Base-by-base conservation (phyloP, 2,113 vertebrate genomes). In the Poicephalus meyeri region DNA sequence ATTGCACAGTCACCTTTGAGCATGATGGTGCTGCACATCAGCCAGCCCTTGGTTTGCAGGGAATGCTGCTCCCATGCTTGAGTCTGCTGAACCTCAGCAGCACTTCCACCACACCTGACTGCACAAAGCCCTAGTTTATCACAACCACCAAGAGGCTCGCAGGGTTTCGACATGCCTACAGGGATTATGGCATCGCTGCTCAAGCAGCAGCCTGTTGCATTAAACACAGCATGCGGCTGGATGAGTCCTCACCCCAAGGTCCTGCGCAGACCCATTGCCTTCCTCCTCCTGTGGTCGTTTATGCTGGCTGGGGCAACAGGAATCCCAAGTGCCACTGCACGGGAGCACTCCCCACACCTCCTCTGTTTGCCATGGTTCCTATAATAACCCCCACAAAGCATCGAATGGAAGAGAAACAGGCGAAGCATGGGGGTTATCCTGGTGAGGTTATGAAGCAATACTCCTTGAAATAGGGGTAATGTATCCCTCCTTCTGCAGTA, bases 331-430 rank as follows among this genome's bases (percentile, higher is more conserved):
- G 37, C 17, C 37, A 25, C 25, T 5, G 1, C 46, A 23, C 23
- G 5, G 74, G n/a, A 39, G 10, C 12, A 2, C 18, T 20, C 8
- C 52, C 46, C 33, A 8, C 46, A 15, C 17, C 55, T 53, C 63
- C 63, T 44, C 33, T 0, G 0, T 10, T 7, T 8, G 74, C 39
- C 17, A 1, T 4, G 8, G 3, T 28, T 24, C 1, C 33, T 53
- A 23, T 10, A 17, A 63, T 11, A 26, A 24, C 20, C 56, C 9
- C 28, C 47, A 71, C 33, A 47, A 41, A 66, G 47, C 47, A 25
- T 20, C 0, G 2, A 42, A 77, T 1, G 19, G 72, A 25, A 42
- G 31, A 42, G 44, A 42, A 68, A 50, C 25, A 50, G 63, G 52
- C 20, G 31, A 31, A 20, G 31, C 63, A 7, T 4, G 31, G 29